Conservation (phyloP, 1,140 invertebrate species). For the Nymphalis io region DNA sequence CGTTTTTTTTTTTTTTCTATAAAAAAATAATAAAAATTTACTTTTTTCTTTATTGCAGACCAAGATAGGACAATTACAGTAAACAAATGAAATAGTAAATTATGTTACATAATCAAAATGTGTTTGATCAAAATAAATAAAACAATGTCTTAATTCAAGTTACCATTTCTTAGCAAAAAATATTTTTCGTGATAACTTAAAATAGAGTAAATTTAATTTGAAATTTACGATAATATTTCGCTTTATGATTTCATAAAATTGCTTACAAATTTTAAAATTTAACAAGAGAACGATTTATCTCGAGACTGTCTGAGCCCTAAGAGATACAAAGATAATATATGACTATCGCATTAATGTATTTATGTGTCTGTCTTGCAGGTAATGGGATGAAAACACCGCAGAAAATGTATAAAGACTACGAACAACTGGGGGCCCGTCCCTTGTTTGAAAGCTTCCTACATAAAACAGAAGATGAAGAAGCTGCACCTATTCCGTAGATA, state of each 20-base stretch:
- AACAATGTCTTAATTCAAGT: too few species aligned
- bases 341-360: conserved; percentile 67
- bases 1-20: too few species aligned
- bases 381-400: conserved; percentile 75
- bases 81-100: too few species aligned
- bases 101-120: too few species aligned
- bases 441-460: conserved; percentile 49
- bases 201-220: too few species aligned
- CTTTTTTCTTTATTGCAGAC: too few species aligned
- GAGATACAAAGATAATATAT: conserved; percentile 53
- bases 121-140: too few species aligned
- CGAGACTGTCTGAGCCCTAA: conserved; percentile 26
- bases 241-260: neutral
- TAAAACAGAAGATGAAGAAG: conserved; percentile 56
- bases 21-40: too few species aligned
- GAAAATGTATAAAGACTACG: conserved; percentile 50
- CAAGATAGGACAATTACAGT: too few species aligned
- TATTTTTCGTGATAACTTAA: too few species aligned
- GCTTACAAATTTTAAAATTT: neutral
- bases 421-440: conserved; percentile 50
- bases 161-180: too few species aligned
- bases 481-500: conserved; percentile 48
- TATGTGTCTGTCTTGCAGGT: conserved; percentile 71
- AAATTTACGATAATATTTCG: too few species aligned
- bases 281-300: neutral